A percentile compares a stretch with the other conserved stretches of the same genome.
These are phyloP conservation scores for Hapalemur alaotrensis DNA, from an alignment of 2,797 vertebrate genomes.

Conservation along the genomic window DNA sequence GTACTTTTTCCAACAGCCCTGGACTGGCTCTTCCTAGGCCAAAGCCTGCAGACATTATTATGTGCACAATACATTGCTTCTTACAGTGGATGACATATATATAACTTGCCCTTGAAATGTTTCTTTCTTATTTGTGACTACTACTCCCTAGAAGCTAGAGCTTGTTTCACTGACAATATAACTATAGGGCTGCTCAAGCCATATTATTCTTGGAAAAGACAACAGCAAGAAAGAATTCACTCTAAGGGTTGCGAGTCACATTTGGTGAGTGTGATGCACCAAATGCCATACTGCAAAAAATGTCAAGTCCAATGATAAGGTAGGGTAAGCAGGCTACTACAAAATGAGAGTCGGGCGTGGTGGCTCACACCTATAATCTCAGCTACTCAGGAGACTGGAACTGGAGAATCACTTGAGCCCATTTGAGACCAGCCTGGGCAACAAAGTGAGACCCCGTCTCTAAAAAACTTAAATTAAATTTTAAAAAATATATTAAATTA, in stretches of 20 bases:
- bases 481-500: too few species aligned
- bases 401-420: background rate
- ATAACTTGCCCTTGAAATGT: background rate
- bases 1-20: background rate
- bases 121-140: background rate
- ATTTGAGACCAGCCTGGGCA: background rate
- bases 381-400: too few species aligned
- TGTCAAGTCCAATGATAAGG: background rate
- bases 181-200: background rate
- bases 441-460: background rate
- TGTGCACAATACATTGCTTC: background rate
- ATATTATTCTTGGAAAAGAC: background rate
- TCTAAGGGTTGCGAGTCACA: background rate
- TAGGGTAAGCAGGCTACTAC: background rate
- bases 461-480: background rate
- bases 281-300: background rate
- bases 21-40: background rate
- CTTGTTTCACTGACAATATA: background rate
- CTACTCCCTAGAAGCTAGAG: background rate
- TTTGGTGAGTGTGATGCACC: background rate
- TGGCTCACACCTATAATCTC: too few species aligned
- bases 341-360: too few species aligned
- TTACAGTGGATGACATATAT: background rate
- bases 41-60: background rate
- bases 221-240: background rate